Evolutionary conservation across 2,113 vertebrate species (phyloP), one percentile per base, ranked within the genome.

Genomic region (Ageneiosus marmoratus): DNA sequence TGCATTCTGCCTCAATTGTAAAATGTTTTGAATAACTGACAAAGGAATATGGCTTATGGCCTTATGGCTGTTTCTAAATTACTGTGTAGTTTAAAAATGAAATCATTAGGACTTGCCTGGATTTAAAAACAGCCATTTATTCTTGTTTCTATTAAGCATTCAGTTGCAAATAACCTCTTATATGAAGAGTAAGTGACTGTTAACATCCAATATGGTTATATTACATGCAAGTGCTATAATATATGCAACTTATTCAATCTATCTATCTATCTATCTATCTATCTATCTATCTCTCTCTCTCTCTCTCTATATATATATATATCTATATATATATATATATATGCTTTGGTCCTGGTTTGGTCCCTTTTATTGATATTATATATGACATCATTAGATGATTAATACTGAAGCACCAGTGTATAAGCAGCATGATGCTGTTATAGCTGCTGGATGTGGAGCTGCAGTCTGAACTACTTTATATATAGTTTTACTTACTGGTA

Each of bases 181-280:
- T 34, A 80, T 58, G 51, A 56, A 58, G 80, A 70, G 10, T 41
- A 46, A 74, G 56, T 80, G 79, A 16, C 63, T 44, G 34, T 56
- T 70, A 81, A 29, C 53, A 4, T 46, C 41, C 67, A 44, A 60
- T 56, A 41, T 11, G 15, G 24, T 13, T n/a, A 27, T 48, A 60
- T 16, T 80, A 74, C 73, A 4, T 48, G 20, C 5, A 48, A 32
- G 2, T 29, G 2, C 27, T 34, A 46, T 48, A 72, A 72, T 29
- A 56, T 1, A 81, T 29, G n/a, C 77, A 37, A 76, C 65, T n/a
- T 55, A n/a, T n/a, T n/a, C n/a, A n/a, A n/a, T n/a, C n/a, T 83
- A 11, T 27, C 13, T 62, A 13, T 34, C 18, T 63, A 2, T 16
- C 16, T 34, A 1, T 34, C 37, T 34, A 34, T 83, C 48, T 7